Base-by-base conservation (phyloP, 2,888 invertebrate species). In the Siphonodentalium dalli region DNA sequence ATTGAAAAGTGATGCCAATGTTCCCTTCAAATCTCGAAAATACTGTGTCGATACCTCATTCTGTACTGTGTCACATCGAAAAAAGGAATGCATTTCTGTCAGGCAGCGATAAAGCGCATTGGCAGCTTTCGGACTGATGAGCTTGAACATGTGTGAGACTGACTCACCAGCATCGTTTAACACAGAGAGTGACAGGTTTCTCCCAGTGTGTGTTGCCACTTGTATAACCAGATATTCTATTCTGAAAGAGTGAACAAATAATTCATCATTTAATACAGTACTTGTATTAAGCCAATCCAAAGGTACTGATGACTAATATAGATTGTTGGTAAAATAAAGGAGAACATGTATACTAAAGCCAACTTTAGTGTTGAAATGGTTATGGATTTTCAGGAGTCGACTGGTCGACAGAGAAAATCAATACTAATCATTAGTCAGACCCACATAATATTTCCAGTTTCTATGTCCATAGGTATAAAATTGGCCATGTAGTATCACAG, bases 31-130 rank as follows among this genome's bases (percentile, higher is more conserved):
- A 83, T 93, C 93, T 60, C 92, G 86, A 48, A 92, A 91, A 78
- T 90, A 93, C 83, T 93, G 93, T 44, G 91, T 88, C 0, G 92
- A 91, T 45, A 93, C 93, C 54, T 91, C 91, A 60, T 87, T 90
- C 38, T 92, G 86, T 13, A 93, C 93, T 0, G 93, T 93, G 81
- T 93, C 93, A 83, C 93, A 93, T 80, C 91, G 91, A 83, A 92
- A 93, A 85, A 93, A 93, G 38, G 92, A 92, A 80, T 93, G 92
- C 68, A 92, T 91, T 82, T 93, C 93, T 0, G 93, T 93, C 63
- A 93, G 89, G 23, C 92, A 91, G 42, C 93, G 55, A 48, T 78
- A 78, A 47, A 79, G 58, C 31, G 91, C 90, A 39, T 90, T 90
- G 1, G 93, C 92, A 40, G 90, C 88, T 38, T 89, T 89, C 52